Evolutionary conservation across 2,888 invertebrate genomes (phyloP).

Genomic region (Allacma fusca): DNA sequence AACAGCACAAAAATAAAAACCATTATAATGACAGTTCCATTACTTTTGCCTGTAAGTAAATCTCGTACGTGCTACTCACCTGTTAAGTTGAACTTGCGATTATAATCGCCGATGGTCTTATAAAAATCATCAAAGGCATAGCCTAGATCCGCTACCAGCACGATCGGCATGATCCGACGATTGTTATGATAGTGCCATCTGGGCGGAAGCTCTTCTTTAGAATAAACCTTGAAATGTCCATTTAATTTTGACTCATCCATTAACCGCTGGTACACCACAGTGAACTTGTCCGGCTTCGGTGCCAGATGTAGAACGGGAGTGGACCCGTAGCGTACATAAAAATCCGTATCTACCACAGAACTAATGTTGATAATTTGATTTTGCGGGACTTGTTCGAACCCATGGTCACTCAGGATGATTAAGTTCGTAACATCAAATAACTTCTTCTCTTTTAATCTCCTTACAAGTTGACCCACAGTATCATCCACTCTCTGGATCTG

Average conservation of each 20-base stretch:
- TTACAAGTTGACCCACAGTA: slow-evolving; percentile 69
- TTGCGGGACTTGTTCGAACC: slow-evolving; percentile 70
- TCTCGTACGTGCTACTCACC: slow-evolving; percentile 63
- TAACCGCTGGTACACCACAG: slow-evolving; percentile 67
- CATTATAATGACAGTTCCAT: too few species aligned
- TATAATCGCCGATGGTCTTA: slow-evolving; percentile 65
- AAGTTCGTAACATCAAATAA: slow-evolving; percentile 71
- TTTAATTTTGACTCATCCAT: slow-evolving; percentile 64
- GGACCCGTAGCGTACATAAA: slow-evolving; percentile 67
- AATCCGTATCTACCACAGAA: slow-evolving; percentile 66
- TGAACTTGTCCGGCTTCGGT: slow-evolving; percentile 66
- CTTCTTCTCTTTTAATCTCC: slow-evolving; percentile 67
- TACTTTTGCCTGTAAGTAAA: too few species aligned
- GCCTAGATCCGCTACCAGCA: slow-evolving; percentile 71
- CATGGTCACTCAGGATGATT: slow-evolving; percentile 78
- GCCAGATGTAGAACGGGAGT: slow-evolving; percentile 71
- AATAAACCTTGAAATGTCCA: slow-evolving; percentile 70
- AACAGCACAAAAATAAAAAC: neutral
- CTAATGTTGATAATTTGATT: slow-evolving; percentile 70
- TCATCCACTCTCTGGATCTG: slow-evolving; percentile 62
- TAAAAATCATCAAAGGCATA: slow-evolving; percentile 71
- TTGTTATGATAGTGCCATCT: slow-evolving; percentile 72
- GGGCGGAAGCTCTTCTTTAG: slow-evolving; percentile 68
- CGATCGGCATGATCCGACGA: slow-evolving; percentile 70
- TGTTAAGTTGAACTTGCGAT: slow-evolving; percentile 66